phyloP scores from a whole-genome alignment of 2,888 invertebrate species.

The Seira musarum region DNA sequence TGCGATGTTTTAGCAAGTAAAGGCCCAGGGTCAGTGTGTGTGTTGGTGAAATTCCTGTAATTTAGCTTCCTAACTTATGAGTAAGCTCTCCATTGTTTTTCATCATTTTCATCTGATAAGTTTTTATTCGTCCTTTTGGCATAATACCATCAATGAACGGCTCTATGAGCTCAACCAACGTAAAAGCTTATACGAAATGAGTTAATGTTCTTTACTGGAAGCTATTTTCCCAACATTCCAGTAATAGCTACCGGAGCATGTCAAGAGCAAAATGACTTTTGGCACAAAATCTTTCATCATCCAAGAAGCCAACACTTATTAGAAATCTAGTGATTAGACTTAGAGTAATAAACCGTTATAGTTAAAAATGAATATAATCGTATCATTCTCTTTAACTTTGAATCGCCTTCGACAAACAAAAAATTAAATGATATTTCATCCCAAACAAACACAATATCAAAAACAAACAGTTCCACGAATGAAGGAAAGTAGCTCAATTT shows the following conservation, averaged over 20 bases:
- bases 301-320: conserved; percentile 30
- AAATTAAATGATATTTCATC: neutral
- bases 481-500: neutral
- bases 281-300: conserved; percentile 33
- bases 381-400: neutral
- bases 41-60: too few relatives aligned
- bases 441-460: neutral
- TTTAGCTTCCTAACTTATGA: too few relatives aligned
- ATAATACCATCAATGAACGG: neutral
- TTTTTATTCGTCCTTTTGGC: neutral
- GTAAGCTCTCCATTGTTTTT: neutral
- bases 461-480: neutral
- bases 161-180: neutral
- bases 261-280: conserved; percentile 39
- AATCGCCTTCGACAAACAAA: neutral
- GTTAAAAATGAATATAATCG: neutral
- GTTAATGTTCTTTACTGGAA: neutral
- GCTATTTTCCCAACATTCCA: conserved; percentile 5
- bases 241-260: conserved; percentile 28
- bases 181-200: neutral
- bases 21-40: too few relatives aligned
- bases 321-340: too few relatives aligned
- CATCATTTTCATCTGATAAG: neutral
- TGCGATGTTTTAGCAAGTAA: too few relatives aligned
- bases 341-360: neutral